A percentile compares a stretch with the other conserved stretches of the same genome.
Evolutionary conservation across 1,140 invertebrate species (phyloP).

Genomic region (Lasioglossum albipes): DNA sequence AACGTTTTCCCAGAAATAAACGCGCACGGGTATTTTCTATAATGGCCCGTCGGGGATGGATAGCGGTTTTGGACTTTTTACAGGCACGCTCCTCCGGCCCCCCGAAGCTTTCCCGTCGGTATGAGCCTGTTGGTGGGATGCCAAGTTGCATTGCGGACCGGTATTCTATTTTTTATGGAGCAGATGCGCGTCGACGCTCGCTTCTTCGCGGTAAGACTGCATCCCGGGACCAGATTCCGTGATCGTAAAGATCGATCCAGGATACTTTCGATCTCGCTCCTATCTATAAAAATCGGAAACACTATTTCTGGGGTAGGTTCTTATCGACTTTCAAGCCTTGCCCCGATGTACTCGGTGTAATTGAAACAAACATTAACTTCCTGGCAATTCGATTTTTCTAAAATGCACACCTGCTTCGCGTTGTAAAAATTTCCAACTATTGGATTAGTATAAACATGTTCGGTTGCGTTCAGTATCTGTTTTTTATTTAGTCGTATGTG

Average conservation of each 20-base stretch:
- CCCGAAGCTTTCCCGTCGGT: slow-evolving; percentile 31
- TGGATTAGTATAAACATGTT: too few relatives aligned
- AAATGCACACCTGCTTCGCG: too few relatives aligned
- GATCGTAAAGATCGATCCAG: background rate
- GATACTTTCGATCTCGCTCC: slow-evolving; percentile 13
- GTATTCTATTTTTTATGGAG: slow-evolving; percentile 30
- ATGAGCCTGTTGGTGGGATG: slow-evolving; percentile 35
- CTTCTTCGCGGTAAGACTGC: background rate
- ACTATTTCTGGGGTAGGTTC: too few relatives aligned
- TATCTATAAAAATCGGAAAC: too few relatives aligned
- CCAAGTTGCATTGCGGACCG: slow-evolving; percentile 27
- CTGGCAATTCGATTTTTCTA: too few relatives aligned
- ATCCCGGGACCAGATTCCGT: background rate
- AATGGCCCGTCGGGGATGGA: slow-evolving; percentile 33
- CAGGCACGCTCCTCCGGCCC: slow-evolving; percentile 14
- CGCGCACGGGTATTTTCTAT: slow-evolving; percentile 44
- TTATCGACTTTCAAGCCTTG: too few relatives aligned
- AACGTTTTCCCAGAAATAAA: slow-evolving; percentile 42
- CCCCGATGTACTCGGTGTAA: too few relatives aligned
- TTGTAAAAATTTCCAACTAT: too few relatives aligned
- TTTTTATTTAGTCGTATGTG: too few relatives aligned
- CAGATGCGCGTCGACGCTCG: background rate
- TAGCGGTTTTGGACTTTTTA: slow-evolving; percentile 41
- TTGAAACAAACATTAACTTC: too few relatives aligned
- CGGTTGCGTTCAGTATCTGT: too few relatives aligned